phyloP scores from a whole-genome alignment of 2,888 invertebrate species.

The Gibbula magus region DNA sequence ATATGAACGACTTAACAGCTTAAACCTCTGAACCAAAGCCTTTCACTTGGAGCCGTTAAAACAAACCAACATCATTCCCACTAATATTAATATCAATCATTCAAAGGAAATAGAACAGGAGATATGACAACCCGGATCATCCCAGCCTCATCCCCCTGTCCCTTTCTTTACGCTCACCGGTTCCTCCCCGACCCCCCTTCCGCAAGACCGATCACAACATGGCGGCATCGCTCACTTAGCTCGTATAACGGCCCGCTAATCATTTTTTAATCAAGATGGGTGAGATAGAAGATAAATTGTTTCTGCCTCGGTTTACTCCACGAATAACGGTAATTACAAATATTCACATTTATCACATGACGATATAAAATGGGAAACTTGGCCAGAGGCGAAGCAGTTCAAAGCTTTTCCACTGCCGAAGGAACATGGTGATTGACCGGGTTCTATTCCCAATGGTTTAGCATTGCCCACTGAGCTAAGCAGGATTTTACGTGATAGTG shows the following conservation, averaged over 20 bases:
- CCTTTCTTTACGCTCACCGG: not conserved
- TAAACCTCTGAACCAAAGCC: too few relatives aligned
- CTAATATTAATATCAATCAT: too few relatives aligned
- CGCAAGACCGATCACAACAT: constrained; percentile 3
- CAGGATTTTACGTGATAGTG: too few relatives aligned
- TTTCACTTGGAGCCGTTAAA: too few relatives aligned
- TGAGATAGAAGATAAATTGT: constrained; percentile 28
- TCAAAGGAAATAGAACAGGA: too few relatives aligned
- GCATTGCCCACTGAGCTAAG: too few relatives aligned
- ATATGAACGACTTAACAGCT: too few relatives aligned
- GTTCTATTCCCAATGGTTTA: too few relatives aligned
- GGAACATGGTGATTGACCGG: too few relatives aligned
- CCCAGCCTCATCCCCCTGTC: not conserved
- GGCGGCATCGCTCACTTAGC: not conserved
- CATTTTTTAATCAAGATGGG: constrained; percentile 41
- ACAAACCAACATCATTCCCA: too few relatives aligned
- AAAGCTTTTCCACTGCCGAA: too few relatives aligned
- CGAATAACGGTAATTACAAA: constrained; percentile 23
- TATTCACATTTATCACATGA: constrained; percentile 23
- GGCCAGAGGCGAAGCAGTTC: not conserved
- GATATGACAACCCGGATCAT: too few relatives aligned
- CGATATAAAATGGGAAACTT: constrained; percentile 14
- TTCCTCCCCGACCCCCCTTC: not conserved
- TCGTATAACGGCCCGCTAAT: constrained; percentile 33
- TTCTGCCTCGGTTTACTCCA: constrained; percentile 8